Evolutionary conservation across 1,140 invertebrate species (phyloP), one percentile per base, ranked within the genome.

Genomic region (Scaptomyza pallida): DNA sequence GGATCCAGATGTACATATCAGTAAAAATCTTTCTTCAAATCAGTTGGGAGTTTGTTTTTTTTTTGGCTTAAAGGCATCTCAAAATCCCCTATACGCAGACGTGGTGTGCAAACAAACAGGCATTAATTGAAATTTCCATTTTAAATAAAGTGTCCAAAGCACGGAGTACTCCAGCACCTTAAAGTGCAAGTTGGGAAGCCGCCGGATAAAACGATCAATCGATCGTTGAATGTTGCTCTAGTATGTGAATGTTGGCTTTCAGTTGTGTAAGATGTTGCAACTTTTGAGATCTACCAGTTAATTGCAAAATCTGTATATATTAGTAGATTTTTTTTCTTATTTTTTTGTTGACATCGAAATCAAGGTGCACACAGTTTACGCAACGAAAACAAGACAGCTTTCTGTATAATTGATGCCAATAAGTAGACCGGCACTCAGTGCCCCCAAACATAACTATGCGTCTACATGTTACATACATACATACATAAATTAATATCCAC

Each of bases 101-200:
- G 78, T 88, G 78, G 59, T 72, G 60, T 77, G 74, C 82, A 72
- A 82, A 86, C 75, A 75, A 88, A 85, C 81, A 73, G 61, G 80
- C 80, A 86, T 83, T 86, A 86, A 86, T 86, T 86, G 82, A 89
- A 88, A 82, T 86, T 63, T 55, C 82, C 82, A 72, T 88, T 82
- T 88, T 55, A 57, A 86, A 70, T 57, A 86, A 88, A 86, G 78
- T 86, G 82, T 82, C 78, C 74, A 74, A 86, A 81, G 78, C 61
- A 37, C 33, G 26, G 44, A 50, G 15, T 30, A n/a, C 45, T 44
- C 30, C 48, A 63, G 60, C 81, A 81, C 78, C 82, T 65, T 61
- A 74, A 77, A 68, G 62, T 73, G 57, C 48, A 41, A 43, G 63
- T 71, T 63, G 56, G 63, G 50, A 64, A 43, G 44, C 59, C 59